Base-by-base conservation (phyloP, 2,888 invertebrate genomes). In the Vandiemenella viatica region DNA sequence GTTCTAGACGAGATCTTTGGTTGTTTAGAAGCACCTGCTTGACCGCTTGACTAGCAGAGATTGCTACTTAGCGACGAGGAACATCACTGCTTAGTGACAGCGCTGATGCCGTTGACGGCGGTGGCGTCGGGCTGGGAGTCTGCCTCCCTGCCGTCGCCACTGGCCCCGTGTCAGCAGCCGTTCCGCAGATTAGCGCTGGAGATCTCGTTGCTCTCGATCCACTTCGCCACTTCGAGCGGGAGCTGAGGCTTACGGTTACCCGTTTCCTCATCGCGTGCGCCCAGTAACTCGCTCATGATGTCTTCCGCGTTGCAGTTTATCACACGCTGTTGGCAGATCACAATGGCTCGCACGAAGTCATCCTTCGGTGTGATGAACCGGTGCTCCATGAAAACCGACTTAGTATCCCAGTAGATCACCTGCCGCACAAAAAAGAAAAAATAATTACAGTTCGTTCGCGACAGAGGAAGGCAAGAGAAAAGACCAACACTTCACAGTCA, bases 391-490 rank as follows among this genome's bases (percentile, higher is more conserved):
- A 83, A 91, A 48, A 91, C 73, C 20, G 82, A 79, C 57, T 79
- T 77, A 4, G 81, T 78, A 62, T 91, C 89, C 90, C 90, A 91
- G 62, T 83, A 87, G 47, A 86, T 73, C 45, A 90, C 76, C 84
- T 86, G 66, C 37, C n/a, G n/a, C n/a, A n/a, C n/a, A n/a, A 64
- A 63, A 19, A 42, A n/a, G n/a, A n/a, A n/a, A n/a, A n/a, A n/a
- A n/a, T 32, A 32, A 32, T 10, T 10, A 32, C n/a, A n/a, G 41
- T 10, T n/a, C 10, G n/a, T n/a, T 41, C 17, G 10, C 41, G 17
- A n/a, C 10, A 41, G n/a, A 16, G 41, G n/a, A 32, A 32, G 13
- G 13, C n/a, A n/a, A n/a, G n/a, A n/a, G n/a, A n/a, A n/a, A n/a
- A n/a, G n/a, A n/a, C n/a, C n/a, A n/a, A n/a, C n/a, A n/a, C n/a